A percentile compares a stretch with the other conserved stretches of the same genome.
These are phyloP conservation scores for Pelodiscus sinensis DNA, from an alignment of 2,113 vertebrate species.

Conservation along the genomic window DNA sequence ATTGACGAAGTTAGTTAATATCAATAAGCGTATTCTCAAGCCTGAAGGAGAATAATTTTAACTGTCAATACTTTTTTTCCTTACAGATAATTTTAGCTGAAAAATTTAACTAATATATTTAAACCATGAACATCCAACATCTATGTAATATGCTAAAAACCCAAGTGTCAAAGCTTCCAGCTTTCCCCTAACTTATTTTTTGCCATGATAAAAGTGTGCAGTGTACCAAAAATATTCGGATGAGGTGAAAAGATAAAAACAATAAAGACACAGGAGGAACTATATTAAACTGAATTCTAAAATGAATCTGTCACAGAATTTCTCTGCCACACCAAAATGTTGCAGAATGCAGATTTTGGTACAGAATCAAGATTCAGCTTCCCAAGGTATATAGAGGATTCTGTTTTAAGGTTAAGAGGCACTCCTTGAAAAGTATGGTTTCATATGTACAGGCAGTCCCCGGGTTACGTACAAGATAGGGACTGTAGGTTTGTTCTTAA, in stretches of 20 bases:
- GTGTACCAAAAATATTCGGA: background rate
- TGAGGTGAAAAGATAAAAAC: background rate
- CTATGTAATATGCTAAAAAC: background rate
- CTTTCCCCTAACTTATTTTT: background rate
- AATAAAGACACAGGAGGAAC: background rate
- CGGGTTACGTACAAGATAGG: too few species aligned
- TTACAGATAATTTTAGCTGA: background rate
- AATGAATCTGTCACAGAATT: background rate
- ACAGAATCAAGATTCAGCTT: background rate
- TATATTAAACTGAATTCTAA: background rate
- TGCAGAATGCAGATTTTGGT: background rate
- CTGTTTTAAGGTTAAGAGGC: background rate
- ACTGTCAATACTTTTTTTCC: background rate
- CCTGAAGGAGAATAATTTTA: background rate
- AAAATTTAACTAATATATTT: background rate
- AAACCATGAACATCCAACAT: background rate
- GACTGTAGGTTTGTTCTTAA: too few species aligned
- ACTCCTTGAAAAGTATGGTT: background rate
- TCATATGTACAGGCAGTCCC: too few species aligned
- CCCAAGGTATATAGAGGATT: background rate
- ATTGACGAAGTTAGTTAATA: background rate
- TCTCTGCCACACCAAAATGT: background rate
- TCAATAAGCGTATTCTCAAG: background rate
- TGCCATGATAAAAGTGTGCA: background rate
- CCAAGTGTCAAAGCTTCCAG: background rate